Evolutionary conservation across 2,113 vertebrate genomes (phyloP).

Genomic region (Equus quagga): DNA sequence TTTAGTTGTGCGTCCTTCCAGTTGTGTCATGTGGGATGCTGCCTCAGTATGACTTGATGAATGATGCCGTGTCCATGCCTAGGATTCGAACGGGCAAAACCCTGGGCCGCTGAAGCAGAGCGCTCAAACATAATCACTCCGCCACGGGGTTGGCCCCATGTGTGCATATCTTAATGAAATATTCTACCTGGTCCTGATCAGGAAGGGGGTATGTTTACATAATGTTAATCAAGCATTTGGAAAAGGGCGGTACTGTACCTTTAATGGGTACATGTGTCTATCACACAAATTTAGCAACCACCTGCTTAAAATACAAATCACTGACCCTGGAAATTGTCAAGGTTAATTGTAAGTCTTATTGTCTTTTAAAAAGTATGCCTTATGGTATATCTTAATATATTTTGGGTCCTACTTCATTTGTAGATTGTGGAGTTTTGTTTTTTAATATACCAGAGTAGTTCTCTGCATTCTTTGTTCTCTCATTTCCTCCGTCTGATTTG

Average conservation of each 20-base stretch:
- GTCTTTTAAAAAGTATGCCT: neutral
- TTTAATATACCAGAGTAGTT: neutral
- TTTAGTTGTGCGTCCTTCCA: too few relatives aligned
- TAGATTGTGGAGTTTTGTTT: neutral
- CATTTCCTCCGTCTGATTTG: neutral
- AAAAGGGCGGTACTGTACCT: conserved; percentile 79
- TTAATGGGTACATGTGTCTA: conserved; percentile 62
- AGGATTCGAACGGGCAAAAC: too few relatives aligned
- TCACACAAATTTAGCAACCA: conserved; percentile 73
- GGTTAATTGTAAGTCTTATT: conserved; percentile 35
- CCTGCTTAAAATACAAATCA: conserved; percentile 68
- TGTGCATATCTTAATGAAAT: conserved; percentile 82
- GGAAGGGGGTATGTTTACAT: conserved; percentile 81
- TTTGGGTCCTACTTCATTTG: conserved; percentile 23
- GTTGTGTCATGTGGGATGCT: too few relatives aligned
- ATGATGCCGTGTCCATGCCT: too few relatives aligned
- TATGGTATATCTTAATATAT: neutral
- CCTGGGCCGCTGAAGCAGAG: too few relatives aligned
- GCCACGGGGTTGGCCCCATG: neutral
- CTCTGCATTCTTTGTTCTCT: neutral
- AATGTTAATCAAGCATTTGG: conserved; percentile 83
- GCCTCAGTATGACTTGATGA: too few relatives aligned
- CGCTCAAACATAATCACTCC: too few relatives aligned
- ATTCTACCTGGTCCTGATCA: conserved; percentile 82
- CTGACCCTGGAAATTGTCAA: neutral